Evolutionary conservation across 2,797 vertebrate genomes (phyloP).

Genomic region (Antrozous pallidus): DNA sequence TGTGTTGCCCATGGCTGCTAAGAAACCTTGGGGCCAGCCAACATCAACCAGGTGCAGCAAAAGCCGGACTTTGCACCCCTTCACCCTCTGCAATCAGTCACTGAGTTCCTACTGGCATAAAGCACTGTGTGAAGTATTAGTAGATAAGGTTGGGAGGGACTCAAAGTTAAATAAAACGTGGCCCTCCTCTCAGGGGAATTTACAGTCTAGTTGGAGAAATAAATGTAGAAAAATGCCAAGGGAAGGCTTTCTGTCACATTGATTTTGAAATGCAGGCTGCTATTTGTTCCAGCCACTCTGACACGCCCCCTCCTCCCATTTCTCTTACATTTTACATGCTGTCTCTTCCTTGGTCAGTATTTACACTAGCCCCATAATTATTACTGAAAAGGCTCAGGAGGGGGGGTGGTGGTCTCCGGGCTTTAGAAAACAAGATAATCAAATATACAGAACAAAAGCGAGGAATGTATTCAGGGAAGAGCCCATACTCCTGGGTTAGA

Average conservation of each 20-base stretch:
- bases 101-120: too few relatives aligned
- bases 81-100: not conserved
- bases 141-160: not conserved
- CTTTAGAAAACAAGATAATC: not conserved
- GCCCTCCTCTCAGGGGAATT: not conserved
- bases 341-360: not conserved
- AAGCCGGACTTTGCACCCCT: not conserved
- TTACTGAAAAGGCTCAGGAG: not conserved
- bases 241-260: rapidly evolving
- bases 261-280: not conserved
- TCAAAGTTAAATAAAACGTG: rapidly evolving
- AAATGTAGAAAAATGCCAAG: rapidly evolving
- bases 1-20: not conserved
- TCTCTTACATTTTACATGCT: not conserved
- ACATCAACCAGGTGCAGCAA: not conserved
- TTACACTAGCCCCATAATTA: not conserved
- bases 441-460: not conserved
- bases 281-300: not conserved
- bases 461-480: not conserved
- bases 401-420: not conserved
- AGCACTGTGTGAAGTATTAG: not conserved
- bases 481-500: not conserved
- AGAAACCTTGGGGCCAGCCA: not conserved
- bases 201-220: not conserved
- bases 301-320: too few relatives aligned